Evolutionary conservation across 2,888 invertebrate species (phyloP), one percentile per base, ranked within the genome.

Genomic region (Chironomus tentans): DNA sequence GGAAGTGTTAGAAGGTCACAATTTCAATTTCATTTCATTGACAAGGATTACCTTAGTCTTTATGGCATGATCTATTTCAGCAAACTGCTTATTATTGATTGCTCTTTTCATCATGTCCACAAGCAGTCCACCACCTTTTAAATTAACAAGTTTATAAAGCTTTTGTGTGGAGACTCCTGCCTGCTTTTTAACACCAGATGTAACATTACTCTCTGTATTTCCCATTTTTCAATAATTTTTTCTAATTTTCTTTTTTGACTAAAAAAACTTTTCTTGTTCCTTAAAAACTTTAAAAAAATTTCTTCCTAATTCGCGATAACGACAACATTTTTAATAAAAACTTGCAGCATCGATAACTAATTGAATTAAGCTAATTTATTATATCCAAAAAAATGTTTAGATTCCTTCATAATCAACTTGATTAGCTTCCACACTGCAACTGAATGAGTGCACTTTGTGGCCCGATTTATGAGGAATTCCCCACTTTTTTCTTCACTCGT

Each of bases 141-240:
- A 85, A 85, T 97, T 93, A 5, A 94, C 92, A 69, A 97, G 87
- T 81, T 94, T 93, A 82, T 97, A 97, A 72, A 97, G 87, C 74
- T 92, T 88, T 81, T 93, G 92, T 28, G 91, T 88, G 2, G 93
- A 92, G 13, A 92, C 91, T 22, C 93, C 94, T 2, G 96, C 97
- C 83, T 98, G 97, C 79, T 95, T 95, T 83, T 97, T 98, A 18
- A 98, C 96, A 65, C 95, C 96, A 83, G 94, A 94, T 0, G 95
- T 93, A 1, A 97, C 97, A 84, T 93, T 93, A 80, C 92, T 92
- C 81, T 93, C 92, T 2, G 92, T 92, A 86, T 93, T 93, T 82
- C 93, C 93, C 92, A 90, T 90, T 68, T 74, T 68, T 3, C 70
- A 24, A 28, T n/a, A 68, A 62, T 13, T 70, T 50, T 62, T 62